Evolutionary conservation across 2,797 vertebrate genomes (phyloP).

Genomic region (Ataeniobius toweri): DNA sequence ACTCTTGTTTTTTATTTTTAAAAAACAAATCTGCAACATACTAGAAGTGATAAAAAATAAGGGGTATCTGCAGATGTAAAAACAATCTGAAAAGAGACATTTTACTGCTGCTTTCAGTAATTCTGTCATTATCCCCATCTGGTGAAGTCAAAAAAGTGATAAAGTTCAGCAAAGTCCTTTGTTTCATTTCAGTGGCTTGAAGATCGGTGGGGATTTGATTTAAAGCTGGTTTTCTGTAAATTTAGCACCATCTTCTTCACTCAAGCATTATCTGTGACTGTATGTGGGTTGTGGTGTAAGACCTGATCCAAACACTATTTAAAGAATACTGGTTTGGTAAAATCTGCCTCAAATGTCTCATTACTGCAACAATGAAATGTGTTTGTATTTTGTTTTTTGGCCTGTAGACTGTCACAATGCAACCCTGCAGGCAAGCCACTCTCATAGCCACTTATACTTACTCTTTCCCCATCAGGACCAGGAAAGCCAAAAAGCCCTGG

Average conservation of each 20-base stretch:
- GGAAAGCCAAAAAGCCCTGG: conserved; percentile 91
- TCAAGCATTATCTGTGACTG: conserved; percentile 31
- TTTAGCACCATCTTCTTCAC: conserved; percentile 47
- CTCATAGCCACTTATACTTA: conserved; percentile 80
- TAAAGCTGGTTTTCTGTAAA: conserved; percentile 38
- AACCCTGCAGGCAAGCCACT: conserved; percentile 23
- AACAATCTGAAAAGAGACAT: background rate
- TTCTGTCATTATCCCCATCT: background rate
- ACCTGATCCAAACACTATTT: conserved; percentile 28
- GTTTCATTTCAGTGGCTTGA: conserved; percentile 8
- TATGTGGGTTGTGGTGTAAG: background rate
- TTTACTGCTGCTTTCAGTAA: conserved; percentile 1
- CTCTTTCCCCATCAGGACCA: conserved; percentile 93
- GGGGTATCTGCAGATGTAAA: background rate
- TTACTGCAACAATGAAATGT: conserved; percentile 36
- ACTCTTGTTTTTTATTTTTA: too few relatives aligned
- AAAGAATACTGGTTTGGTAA: conserved; percentile 36
- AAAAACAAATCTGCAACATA: background rate
- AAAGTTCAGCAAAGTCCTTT: background rate
- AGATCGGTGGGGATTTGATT: conserved; percentile 38
- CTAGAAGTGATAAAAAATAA: background rate
- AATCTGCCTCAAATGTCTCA: conserved; percentile 37
- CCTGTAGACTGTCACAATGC: conserved; percentile 19
- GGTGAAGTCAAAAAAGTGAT: background rate
- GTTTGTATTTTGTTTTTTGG: conserved; percentile 37